These are phyloP conservation scores for Sympetrum striolatum DNA, from an alignment of 2,888 invertebrate species.

Conservation along the genomic window DNA sequence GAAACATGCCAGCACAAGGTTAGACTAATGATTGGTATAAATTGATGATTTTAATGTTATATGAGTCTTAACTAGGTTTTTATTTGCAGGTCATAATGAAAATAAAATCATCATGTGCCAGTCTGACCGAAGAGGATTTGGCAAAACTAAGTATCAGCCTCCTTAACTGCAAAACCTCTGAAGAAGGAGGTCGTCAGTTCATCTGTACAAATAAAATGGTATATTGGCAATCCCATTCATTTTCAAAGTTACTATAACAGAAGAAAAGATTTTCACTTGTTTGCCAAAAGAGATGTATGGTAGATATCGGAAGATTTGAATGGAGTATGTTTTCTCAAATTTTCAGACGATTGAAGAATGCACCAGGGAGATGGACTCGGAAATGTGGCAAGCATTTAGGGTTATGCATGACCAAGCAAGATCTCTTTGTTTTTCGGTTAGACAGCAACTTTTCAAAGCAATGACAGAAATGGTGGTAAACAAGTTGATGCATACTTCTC, in stretches of 20 bases:
- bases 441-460: constrained; percentile 25
- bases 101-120: constrained; percentile 12
- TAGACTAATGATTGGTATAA: constrained; percentile 46
- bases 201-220: neutral
- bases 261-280: no score
- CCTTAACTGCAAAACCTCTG: constrained; percentile 7
- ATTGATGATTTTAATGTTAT: neutral
- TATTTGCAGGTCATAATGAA: neutral
- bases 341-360: constrained; percentile 2
- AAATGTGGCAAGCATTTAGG: constrained; percentile 10
- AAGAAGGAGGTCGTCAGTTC: neutral
- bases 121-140: constrained; percentile 1
- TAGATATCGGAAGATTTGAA: neutral
- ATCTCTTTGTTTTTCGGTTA: constrained; percentile 32
- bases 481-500: constrained; percentile 15
- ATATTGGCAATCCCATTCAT: neutral
- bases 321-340: neutral
- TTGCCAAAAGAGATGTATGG: no score
- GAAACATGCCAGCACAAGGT: constrained; percentile 71
- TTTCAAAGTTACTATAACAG: no score
- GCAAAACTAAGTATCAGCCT: constrained; percentile 2
- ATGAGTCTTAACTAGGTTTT: neutral
- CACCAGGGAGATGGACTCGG: neutral
- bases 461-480: constrained; percentile 27
- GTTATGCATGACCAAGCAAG: constrained; percentile 25